Base-by-base conservation (phyloP, 2,888 invertebrate species). In the Morpho helenor region DNA sequence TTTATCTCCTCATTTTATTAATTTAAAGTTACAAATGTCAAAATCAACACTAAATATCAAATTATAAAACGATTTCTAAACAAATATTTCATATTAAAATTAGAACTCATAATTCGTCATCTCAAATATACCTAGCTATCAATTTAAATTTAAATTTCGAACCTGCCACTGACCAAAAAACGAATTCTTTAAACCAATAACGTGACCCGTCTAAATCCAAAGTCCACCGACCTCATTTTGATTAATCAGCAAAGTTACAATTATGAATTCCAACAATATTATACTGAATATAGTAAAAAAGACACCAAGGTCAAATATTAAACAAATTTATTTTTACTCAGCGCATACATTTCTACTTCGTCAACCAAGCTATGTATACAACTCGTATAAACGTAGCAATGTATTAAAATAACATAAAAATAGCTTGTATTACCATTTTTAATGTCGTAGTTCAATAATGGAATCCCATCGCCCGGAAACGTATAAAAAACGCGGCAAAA, bases 401-500 rank as follows among this genome's bases (percentile, higher is more conserved):
- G 62, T 56, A 59, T 56, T 49, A 23, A 49, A 57, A 56, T 56
- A 52, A 56, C 48, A 31, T 45, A 41, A 55, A 60, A 55, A 8
- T 48, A 55, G 46, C 49, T 45, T 41, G 47, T 57, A 62, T 49
- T 54, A 58, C n/a, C 46, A 54, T 60, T 63, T 66, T 64, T 62
- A 70, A 70, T 68, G 63, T 67, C 65, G 66, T 68, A 68, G 69
- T 73, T 72, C 72, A 72, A 75, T 74, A 81, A 80, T 82, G 86
- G 87, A 85, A 86, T 86, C 84, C 76, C 77, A 74, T 75, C 80
- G 84, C 77, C 81, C 89, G 89, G 89, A 90, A 90, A 89, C 85
- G 82, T 76, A 87, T 83, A 89, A 90, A 88, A 88, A 88, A 77
- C 84, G 88, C 89, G 88, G 88, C 87, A 82, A 88, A 88, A 85